Conservation (phyloP, 1,140 invertebrate genomes). For the Panulirus ornatus region DNA sequence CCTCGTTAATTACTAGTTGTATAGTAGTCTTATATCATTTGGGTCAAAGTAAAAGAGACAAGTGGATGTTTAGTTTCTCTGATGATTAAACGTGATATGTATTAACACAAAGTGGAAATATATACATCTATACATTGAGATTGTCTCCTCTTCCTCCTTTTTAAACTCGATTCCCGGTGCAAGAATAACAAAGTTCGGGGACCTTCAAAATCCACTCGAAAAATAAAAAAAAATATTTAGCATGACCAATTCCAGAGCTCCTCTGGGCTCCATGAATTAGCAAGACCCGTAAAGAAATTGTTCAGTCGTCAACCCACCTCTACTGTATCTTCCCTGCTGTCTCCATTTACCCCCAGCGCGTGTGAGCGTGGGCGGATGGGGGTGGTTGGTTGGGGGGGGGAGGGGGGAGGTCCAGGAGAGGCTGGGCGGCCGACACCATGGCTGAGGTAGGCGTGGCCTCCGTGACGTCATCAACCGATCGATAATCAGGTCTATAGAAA, state of each 20-base stretch:
- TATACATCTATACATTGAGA: too few relatives aligned
- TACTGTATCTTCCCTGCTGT: neutral
- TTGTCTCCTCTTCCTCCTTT: neutral
- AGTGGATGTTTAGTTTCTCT: too few relatives aligned
- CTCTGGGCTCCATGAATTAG: conserved; percentile 12
- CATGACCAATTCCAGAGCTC: neutral
- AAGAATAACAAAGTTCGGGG: too few relatives aligned
- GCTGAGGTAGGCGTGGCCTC: conserved; percentile 41
- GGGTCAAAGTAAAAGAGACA: too few relatives aligned
- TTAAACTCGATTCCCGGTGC: too few relatives aligned
- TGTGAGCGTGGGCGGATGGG: neutral
- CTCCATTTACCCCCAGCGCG: neutral
- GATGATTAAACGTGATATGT: too few relatives aligned
- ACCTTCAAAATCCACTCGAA: too few relatives aligned
- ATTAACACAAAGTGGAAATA: too few relatives aligned
- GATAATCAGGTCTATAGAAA: conserved; percentile 57
- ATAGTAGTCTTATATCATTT: too few relatives aligned
- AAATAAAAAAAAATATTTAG: too few relatives aligned
- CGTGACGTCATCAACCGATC: conserved; percentile 53
- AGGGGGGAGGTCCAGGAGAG: neutral
- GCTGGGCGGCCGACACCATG: conserved; percentile 20
- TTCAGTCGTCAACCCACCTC: neutral
- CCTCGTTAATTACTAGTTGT: too few relatives aligned
- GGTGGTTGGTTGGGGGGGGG: too few relatives aligned
- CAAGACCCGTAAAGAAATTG: conserved; percentile 16